phyloP scores from a whole-genome alignment of 1,140 invertebrate genomes.

The Scaptomyza pallida region DNA sequence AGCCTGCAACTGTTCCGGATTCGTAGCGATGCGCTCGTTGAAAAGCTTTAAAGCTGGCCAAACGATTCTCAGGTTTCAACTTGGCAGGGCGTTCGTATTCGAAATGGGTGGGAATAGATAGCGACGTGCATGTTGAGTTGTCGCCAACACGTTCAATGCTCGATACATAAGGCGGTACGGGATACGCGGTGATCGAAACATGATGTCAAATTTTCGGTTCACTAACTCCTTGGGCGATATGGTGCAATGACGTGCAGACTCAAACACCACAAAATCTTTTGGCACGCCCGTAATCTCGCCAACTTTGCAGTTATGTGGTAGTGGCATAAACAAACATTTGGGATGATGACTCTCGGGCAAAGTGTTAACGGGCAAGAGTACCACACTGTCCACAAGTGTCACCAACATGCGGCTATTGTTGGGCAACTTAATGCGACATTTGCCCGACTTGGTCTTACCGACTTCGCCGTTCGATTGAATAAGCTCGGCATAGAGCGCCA shows the following conservation, averaged over 20 bases:
- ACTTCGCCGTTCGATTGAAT: constrained; percentile 9
- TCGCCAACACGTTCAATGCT: background rate
- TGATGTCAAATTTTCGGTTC: constrained; percentile 27
- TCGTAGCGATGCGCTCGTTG: constrained; percentile 48
- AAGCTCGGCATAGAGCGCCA: constrained; percentile 38
- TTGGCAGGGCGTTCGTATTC: background rate
- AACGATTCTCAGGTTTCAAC: background rate
- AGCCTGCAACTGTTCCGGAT: constrained; percentile 69
- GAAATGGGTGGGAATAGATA: constrained; percentile 10
- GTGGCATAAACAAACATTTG: background rate
- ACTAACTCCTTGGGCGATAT: background rate
- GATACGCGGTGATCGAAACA: constrained; percentile 54
- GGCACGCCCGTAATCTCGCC: background rate
- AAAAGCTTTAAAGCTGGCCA: constrained; percentile 26
- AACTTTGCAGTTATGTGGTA: background rate
- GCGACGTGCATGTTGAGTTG: background rate
- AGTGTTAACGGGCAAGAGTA: constrained; percentile 54
- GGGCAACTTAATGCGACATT: background rate
- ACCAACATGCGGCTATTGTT: constrained; percentile 15
- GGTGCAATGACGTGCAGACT: background rate
- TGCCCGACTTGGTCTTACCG: background rate
- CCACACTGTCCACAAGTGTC: constrained; percentile 53
- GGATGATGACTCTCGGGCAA: background rate
- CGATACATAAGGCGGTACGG: constrained; percentile 41
- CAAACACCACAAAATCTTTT: background rate